Percentiles rank a stretch among this genome's conserved stretches.
Conservation (phyloP, 2,113 vertebrate genomes). For the Rhagologus leucostigma region DNA sequence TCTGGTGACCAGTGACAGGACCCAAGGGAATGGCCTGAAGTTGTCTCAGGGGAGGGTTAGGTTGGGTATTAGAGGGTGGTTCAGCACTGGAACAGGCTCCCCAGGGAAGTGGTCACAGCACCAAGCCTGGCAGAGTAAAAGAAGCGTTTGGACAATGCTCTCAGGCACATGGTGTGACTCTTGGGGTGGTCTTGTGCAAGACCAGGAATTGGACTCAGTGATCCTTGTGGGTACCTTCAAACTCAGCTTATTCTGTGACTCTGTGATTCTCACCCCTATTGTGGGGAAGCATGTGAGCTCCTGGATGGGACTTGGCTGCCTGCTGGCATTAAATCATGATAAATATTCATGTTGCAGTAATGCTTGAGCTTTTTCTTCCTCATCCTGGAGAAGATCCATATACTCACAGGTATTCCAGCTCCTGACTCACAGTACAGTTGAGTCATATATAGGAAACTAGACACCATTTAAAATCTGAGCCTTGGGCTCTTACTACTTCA, state of each 20-base stretch:
- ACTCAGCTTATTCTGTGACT: neutral
- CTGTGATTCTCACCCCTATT: neutral
- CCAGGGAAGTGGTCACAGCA: neutral
- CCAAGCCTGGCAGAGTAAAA: neutral
- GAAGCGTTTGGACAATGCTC: neutral
- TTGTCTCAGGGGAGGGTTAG: neutral
- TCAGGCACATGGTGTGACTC: neutral
- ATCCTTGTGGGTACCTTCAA: neutral
- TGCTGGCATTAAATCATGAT: neutral
- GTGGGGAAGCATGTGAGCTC: rapidly evolving
- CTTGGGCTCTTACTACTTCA: neutral
- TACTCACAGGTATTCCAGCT: neutral
- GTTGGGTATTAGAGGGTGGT: neutral
- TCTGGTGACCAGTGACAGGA: neutral
- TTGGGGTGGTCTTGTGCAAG: neutral
- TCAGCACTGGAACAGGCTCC: neutral
- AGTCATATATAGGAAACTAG: neutral
- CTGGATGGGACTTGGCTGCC: neutral
- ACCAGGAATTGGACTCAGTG: neutral
- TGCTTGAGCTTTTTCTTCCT: neutral
- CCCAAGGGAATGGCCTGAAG: neutral
- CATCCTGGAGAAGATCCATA: neutral
- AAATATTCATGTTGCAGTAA: neutral
- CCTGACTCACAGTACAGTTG: neutral
- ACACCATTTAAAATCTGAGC: neutral